Evolutionary conservation across 92 coral and sea anemone species (phyloP).

Genomic region (Bergia puertoricense): DNA sequence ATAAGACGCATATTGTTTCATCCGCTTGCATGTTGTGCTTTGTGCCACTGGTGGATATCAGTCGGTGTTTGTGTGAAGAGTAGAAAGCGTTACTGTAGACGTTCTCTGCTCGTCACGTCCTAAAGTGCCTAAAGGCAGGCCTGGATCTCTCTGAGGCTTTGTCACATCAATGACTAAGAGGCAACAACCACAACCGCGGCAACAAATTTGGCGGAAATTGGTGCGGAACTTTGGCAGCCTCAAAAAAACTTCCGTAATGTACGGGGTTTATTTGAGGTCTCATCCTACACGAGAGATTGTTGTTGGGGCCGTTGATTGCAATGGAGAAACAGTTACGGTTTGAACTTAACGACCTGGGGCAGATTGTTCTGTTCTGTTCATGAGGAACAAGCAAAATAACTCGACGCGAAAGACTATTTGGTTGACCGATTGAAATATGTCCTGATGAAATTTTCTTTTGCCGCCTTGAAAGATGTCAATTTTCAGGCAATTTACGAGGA

Average conservation of each 20-base stretch:
- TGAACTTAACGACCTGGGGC: too few relatives aligned
- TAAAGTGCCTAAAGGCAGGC: background rate
- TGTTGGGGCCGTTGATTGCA: background rate
- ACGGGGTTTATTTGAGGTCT: background rate
- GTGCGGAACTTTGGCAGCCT: conserved; percentile 11
- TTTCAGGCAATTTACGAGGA: too few relatives aligned
- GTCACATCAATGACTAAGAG: background rate
- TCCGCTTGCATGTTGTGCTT: background rate
- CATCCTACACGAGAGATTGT: background rate
- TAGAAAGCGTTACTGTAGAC: background rate
- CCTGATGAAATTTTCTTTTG: too few relatives aligned
- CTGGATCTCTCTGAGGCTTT: background rate
- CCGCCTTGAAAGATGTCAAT: too few relatives aligned
- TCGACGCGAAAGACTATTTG: too few relatives aligned
- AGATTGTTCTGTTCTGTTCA: too few relatives aligned
- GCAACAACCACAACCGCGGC: background rate
- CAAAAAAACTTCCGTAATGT: background rate
- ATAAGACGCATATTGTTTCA: background rate
- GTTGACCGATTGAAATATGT: too few relatives aligned
- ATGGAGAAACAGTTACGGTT: background rate
- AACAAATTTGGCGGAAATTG: background rate
- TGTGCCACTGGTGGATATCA: background rate
- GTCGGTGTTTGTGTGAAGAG: background rate
- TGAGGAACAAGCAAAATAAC: background rate
- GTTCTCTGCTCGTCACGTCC: background rate